Evolutionary conservation across 2,113 vertebrate species (phyloP), one percentile per base, ranked within the genome.

Genomic region (Butorides virescens): DNA sequence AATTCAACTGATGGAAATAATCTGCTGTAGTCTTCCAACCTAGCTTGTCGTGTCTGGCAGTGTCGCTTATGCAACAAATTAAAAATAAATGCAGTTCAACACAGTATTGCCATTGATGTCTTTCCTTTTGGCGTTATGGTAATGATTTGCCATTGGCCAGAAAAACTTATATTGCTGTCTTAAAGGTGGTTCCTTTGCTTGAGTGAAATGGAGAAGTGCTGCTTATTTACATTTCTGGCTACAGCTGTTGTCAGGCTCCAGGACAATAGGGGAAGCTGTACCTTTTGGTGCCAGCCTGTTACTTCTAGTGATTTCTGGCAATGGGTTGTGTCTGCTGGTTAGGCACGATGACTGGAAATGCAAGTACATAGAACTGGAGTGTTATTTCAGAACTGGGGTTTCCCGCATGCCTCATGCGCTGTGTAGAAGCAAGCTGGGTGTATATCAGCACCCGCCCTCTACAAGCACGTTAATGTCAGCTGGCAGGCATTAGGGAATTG

Each of bases 321-420:
- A 49, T 16, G 74, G 27, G 4, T 50, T 72, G 10, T 65, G 46
- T 73, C 77, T 77, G 68, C 82, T 84, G 37, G 47, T 70, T 52
- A 66, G 42, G 52, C 72, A 86, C 12, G 12, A 12, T 8, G 47
- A 47, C 27, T 83, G 61, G 77, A 94, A 96, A 78, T 61, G 34
- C 53, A 66, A 87, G 55, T 72, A 39, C 61, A 15, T 42, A 2
- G 6, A 73, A 34, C 26, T 66, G 25, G 46, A 91, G 44, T 49
- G 55, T 66, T 71, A 81, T 71, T 93, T 95, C 82, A 86, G 82
- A 80, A 5, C 44, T 25, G 44, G 17, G 39, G 10, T 83, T 93
- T 88, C 59, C 37, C 1, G 0, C 37, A 12, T 49, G 30, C 18
- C 9, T 73, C 7, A 29, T 7, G 3, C 0, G 0, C 39, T 36